Conservation (phyloP, 2,797 vertebrate species). For the Paramormyrops hopkinsi region DNA sequence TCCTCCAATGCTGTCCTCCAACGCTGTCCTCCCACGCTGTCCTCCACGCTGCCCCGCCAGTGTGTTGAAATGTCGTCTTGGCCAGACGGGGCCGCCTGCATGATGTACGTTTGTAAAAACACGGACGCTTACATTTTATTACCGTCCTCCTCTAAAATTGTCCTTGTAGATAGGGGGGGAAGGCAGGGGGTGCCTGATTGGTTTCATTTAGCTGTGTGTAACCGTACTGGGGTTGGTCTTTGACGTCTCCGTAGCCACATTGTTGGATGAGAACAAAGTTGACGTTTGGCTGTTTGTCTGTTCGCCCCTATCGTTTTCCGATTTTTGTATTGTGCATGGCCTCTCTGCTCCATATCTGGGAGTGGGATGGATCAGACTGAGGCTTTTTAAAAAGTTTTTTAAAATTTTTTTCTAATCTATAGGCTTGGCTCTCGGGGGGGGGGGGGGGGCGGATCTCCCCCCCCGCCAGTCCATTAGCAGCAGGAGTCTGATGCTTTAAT, state of each 20-base stretch:
- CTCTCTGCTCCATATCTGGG: background rate
- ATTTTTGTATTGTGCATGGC: background rate
- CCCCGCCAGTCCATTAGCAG: background rate
- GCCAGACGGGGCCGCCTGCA: background rate
- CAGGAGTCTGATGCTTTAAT: background rate
- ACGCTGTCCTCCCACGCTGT: background rate
- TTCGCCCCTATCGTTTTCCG: background rate
- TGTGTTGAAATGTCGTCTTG: background rate
- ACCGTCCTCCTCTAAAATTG: background rate
- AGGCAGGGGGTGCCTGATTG: background rate
- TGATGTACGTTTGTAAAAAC: background rate
- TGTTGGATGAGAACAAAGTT: background rate
- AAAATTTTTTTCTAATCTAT: background rate
- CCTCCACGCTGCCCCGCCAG: background rate
- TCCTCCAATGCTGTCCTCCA: no score
- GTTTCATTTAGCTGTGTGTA: background rate
- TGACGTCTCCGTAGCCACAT: background rate
- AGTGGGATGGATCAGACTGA: background rate
- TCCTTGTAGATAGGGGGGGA: background rate
- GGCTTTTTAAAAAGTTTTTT: background rate
- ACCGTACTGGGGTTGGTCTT: background rate
- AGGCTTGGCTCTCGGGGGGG: background rate
- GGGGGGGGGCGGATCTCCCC: background rate
- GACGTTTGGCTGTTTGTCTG: background rate
- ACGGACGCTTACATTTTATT: background rate